Base-by-base conservation (phyloP, 2,888 invertebrate genomes). In the Drosophila robusta region DNA sequence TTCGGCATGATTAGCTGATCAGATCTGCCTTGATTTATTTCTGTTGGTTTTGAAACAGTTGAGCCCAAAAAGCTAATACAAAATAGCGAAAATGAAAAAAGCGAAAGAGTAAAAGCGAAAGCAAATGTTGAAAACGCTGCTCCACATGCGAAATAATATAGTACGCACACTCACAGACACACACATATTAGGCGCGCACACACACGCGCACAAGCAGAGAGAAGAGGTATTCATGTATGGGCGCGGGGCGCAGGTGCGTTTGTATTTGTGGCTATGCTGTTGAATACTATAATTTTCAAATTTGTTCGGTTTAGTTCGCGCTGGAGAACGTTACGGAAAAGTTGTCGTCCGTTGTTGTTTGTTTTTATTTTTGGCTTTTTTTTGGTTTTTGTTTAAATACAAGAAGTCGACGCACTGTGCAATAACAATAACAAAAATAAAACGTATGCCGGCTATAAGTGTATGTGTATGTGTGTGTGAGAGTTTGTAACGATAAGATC, bases 301-400 rank as follows among this genome's bases (percentile, higher is more conserved):
- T 74, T 80, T 71, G 74, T 82, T 75, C 57, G 71, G 74, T 77
- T 88, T 88, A 90, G 89, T 90, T 80, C 76, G 76, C 74, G 78
- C 84, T 80, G 76, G 86, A 75, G 87, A 82, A 80, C 84, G 77
- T 76, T 84, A 78, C 83, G 74, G 88, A 80, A 76, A 88, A 89
- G 89, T 90, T 70, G 82, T 73, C 56, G 70, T 65, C 71, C 66
- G 62, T 71, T 78, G 60, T 70, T 63, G 65, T 55, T 56, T 67
- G 62, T 60, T 51, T 67, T 62, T 41, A n/a, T 44, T 26, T 32
- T 60, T 46, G 51, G 66, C 26, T 51, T 47, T 54, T 57, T 45
- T 22, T 46, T 42, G 42, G 67, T 45, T 54, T 45, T 55, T 64
- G 39, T 26, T 41, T 57, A 24, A 18, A 29, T 26, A 45, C 46